Evolutionary conservation across 2,113 vertebrate genomes (phyloP), one percentile per base, ranked within the genome.

Genomic region (Festucalex cinctus): DNA sequence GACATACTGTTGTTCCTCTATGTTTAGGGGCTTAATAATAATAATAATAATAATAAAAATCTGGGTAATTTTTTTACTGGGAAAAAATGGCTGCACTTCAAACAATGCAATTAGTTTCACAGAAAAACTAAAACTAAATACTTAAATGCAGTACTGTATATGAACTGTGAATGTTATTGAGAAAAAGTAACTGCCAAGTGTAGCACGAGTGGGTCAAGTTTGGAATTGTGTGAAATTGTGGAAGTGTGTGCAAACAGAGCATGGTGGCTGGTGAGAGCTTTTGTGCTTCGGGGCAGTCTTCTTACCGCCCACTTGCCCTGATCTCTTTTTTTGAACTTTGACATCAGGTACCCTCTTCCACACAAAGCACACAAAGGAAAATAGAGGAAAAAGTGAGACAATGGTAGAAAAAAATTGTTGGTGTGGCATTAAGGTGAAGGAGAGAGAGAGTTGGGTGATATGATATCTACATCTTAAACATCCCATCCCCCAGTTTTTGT

Each of bases 241-340:
- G n/a, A n/a, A 64, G 63, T 51, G 36, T 51, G 53, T 70, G 58
- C 28, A 48, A 63, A 24, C 3, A 46, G 54, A 66, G 76, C 12
- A 12, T 65, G 48, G 63, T 67, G 65, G 72, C 65, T 69, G 56
- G 60, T 68, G 58, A 77, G 41, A 70, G 65, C 73, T 68, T 9
- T 7, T 58, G 56, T 59, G 79, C 77, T 72, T 37, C 13, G 61
- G 68, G 66, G 57, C 72, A 43, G 71, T 80, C 63, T 68, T 71
- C 74, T 32, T 75, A 1, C 68, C 51, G 44, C 76, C 80, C 17
- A 76, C 79, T n/a, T 37, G 49, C 67, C 74, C 63, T 67, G 53
- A 60, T 73, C 75, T 71, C 24, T 9, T 60, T 75, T n/a, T 68
- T 77, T 22, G 71, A 83, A 85, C 79, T 80, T 49, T 80, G 59